Conservation (phyloP, 1,140 invertebrate genomes). For the Muscidifurax raptorellus region DNA sequence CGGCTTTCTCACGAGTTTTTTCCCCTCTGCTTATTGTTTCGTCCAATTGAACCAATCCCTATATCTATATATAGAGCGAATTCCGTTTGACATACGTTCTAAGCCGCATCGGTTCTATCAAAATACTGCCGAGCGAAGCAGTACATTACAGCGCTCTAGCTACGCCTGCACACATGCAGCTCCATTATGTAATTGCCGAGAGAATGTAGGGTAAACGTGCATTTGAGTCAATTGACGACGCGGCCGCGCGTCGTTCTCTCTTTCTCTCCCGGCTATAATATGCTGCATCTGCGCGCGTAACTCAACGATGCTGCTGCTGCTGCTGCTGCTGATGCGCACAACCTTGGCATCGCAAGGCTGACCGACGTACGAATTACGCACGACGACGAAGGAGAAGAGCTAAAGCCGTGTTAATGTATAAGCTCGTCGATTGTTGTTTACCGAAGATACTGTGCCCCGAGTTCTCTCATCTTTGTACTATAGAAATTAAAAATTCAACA, state of each 20-base stretch:
- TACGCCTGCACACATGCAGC: neutral
- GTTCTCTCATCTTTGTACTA: too few species aligned
- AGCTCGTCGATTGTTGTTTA: too few species aligned
- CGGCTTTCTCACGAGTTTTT: neutral
- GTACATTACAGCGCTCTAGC: too few species aligned
- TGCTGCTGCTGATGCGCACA: conserved; percentile 48
- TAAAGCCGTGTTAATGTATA: too few species aligned
- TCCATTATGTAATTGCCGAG: conserved; percentile 71
- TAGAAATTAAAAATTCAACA: too few species aligned
- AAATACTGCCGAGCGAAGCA: neutral
- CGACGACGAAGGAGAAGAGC: neutral
- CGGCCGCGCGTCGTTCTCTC: conserved; percentile 32
- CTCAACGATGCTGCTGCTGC: conserved; percentile 13
- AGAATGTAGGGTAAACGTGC: conserved; percentile 73
- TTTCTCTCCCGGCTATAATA: conserved; percentile 9
- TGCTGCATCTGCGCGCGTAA: conserved; percentile 44
- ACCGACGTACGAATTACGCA: conserved; percentile 48
- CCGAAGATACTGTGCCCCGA: too few species aligned
- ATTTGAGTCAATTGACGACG: conserved; percentile 72
- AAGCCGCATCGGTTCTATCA: neutral
- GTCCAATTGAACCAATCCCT: neutral
- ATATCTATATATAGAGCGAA: too few species aligned
- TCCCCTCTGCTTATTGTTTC: too few species aligned
- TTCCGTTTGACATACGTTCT: too few species aligned
- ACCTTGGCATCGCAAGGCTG: conserved; percentile 66